phyloP scores from a whole-genome alignment of 1,140 invertebrate genomes.

The Orius laevigatus region DNA sequence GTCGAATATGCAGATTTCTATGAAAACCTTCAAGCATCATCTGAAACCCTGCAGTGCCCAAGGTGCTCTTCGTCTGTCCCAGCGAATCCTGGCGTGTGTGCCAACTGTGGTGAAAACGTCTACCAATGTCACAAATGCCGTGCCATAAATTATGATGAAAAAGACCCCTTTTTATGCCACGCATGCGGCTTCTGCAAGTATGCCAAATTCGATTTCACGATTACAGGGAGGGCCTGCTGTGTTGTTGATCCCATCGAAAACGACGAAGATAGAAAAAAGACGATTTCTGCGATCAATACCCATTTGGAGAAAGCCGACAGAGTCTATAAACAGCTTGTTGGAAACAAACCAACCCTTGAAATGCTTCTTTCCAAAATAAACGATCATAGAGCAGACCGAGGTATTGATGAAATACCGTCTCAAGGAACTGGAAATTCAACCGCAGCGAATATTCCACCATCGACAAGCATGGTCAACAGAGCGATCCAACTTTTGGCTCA shows the following conservation, averaged over 20 bases:
- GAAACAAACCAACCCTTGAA: constrained; percentile 79
- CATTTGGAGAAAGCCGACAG: constrained; percentile 87
- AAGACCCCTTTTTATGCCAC: constrained; percentile 96
- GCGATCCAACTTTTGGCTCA: constrained; percentile 77
- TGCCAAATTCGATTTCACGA: constrained; percentile 94
- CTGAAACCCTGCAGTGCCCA: constrained; percentile 90
- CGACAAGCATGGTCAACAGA: constrained; percentile 41
- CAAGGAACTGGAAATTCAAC: constrained; percentile 20
- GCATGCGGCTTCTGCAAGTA: constrained; percentile 98
- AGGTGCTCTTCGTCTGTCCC: constrained; percentile 90
- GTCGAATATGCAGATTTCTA: constrained; percentile 97
- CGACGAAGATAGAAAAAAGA: constrained; percentile 83
- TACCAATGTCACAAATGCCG: constrained; percentile 96
- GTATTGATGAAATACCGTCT: constrained; percentile 7
- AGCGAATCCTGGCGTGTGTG: constrained; percentile 91
- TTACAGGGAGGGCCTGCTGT: constrained; percentile 79
- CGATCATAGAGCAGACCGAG: constrained; percentile 42
- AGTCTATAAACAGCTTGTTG: constrained; percentile 77
- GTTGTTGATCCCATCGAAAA: constrained; percentile 94
- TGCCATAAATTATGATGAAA: constrained; percentile 97
- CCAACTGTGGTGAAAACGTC: constrained; percentile 96
- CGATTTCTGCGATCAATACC: constrained; percentile 31
- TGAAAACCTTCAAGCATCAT: constrained; percentile 64
- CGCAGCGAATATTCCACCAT: constrained; percentile 25
- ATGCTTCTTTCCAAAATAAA: constrained; percentile 57